Base-by-base conservation (phyloP, 2,113 vertebrate genomes). In the Hymenochirus boettgeri region DNA sequence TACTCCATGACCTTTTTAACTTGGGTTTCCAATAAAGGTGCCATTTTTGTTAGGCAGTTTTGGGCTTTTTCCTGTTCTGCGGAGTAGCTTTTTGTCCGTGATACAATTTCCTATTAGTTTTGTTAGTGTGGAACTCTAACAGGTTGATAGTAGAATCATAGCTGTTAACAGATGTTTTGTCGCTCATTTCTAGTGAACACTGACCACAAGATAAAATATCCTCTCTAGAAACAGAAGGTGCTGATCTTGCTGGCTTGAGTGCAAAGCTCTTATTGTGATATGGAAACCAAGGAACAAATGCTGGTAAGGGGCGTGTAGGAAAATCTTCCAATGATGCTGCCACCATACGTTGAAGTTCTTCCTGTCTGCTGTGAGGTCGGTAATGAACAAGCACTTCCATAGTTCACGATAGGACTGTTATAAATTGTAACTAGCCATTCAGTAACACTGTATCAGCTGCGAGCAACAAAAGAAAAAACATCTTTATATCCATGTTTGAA, bases 341-440 rank as follows among this genome's bases (percentile, higher is more conserved):
- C 19, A 89, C 79, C 27, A 75, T 73, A 35, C 77, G 73, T 18
- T 91, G 57, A 61, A 91, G 70, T 24, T 77, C 71, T 42, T 52
- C 0, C 13, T 80, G 62, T 17, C 76, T 69, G 2, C 45, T 77
- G 24, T 78, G 69, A 65, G 79, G 72, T 65, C 63, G 86, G 55
- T 85, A 89, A 73, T 91, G 85, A 39, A 94, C 75, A 69, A 91
- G 72, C 46, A 93, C 80, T 75, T 91, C 92, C 93, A 92, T 92
- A 72, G 50, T 74, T n/a, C 39, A n/a, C 13, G 55, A 45, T 13
- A 35, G 10, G 33, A 4, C 33, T 13, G 4, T 35, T 8, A 35
- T 7, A 21, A 48, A 22, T n/a, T n/a, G n/a, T 7, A 23, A 48
- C 46, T 23, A 48, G 46, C 4, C 18, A 9, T 48, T 12, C 2